phyloP scores from a whole-genome alignment of 2,888 invertebrate species.

The Bombyx huttoni region DNA sequence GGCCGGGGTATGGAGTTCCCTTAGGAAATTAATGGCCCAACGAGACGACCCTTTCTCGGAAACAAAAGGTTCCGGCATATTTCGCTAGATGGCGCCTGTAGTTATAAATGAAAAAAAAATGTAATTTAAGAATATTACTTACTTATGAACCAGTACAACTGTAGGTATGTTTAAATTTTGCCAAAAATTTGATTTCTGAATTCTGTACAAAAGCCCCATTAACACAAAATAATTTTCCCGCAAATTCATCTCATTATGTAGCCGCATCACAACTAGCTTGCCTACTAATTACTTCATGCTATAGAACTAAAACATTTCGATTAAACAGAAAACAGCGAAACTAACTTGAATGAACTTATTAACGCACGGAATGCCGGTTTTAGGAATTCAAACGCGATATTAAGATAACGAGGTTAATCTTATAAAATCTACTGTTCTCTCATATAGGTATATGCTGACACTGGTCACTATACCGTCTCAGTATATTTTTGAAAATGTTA shows the following conservation, averaged over 20 bases:
- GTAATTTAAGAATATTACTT: neutral
- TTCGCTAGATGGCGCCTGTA: conserved; percentile 43
- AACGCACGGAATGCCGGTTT: neutral
- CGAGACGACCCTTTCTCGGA: conserved; percentile 36
- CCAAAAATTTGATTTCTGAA: no score
- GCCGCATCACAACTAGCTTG: neutral
- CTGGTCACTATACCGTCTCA: no score
- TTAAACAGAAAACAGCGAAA: neutral
- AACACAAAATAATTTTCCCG: neutral
- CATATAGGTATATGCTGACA: no score
- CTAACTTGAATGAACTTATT: neutral
- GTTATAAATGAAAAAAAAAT: neutral
- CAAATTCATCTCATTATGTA: neutral
- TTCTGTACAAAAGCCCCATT: no score
- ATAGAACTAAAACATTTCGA: neutral
- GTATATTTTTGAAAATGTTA: no score
- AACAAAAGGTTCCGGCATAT: conserved; percentile 23
- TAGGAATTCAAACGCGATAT: neutral
- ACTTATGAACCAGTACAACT: neutral
- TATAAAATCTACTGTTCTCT: no score
- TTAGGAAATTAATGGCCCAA: conserved; percentile 65
- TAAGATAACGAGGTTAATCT: no score
- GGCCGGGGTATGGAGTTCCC: conserved; percentile 50
- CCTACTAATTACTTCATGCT: neutral
- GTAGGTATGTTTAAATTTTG: no score